Conservation (phyloP, 2,888 invertebrate genomes). For the Epicampocera succincta region DNA sequence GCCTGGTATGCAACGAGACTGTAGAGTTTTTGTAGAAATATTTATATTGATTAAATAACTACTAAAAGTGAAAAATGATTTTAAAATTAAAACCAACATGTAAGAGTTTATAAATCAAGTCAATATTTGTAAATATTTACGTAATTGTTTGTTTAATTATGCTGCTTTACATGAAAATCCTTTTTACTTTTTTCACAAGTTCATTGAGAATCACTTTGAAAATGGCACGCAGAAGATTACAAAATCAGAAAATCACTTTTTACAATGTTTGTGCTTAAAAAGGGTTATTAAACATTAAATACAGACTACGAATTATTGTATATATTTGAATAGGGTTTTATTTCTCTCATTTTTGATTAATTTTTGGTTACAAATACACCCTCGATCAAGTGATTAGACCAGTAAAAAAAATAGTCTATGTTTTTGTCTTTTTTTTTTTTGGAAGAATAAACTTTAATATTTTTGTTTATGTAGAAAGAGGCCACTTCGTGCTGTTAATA, state of each 20-base stretch:
- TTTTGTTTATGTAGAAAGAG: too few species aligned
- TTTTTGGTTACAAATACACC: too few species aligned
- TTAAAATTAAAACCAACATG: background rate
- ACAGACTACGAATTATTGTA: too few species aligned
- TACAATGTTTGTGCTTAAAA: too few species aligned
- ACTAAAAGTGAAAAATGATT: background rate
- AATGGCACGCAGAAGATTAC: conserved; percentile 27
- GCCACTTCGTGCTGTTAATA: too few species aligned
- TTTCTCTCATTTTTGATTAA: too few species aligned
- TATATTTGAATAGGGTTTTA: too few species aligned
- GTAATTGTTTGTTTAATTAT: background rate
- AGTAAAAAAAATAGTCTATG: too few species aligned
- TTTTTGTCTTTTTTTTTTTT: too few species aligned
- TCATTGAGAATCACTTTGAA: background rate
- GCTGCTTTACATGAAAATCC: conserved; percentile 19
- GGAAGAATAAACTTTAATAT: too few species aligned
- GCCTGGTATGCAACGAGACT: conserved; percentile 34
- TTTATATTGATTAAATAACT: conserved; percentile 25
- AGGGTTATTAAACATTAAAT: too few species aligned
- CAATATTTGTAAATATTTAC: conserved; percentile 27
- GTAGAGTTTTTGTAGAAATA: background rate
- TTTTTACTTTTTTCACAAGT: conserved; percentile 26
- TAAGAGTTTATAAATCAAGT: conserved; percentile 19
- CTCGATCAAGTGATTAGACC: too few species aligned
- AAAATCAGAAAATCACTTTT: conserved; percentile 7